Base-by-base conservation (phyloP, 2,888 invertebrate genomes). In the Eristalis arbustorum region DNA sequence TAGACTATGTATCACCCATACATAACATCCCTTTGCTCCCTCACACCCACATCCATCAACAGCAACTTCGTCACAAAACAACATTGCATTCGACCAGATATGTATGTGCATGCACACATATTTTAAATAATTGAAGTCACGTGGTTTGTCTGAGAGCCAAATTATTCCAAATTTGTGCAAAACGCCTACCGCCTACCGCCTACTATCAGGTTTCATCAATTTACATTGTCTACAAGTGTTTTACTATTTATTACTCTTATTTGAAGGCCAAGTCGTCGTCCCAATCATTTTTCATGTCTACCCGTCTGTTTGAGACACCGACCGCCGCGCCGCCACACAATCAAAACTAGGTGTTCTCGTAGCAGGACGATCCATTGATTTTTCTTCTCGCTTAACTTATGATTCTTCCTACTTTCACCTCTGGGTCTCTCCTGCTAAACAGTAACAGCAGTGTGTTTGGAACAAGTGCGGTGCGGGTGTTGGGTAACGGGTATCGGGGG, bases 361-460 rank as follows among this genome's bases (percentile, higher is more conserved):
- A 42, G 34, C 28, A 57, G 59, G 25, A 66, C 57, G 63, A 81
- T 67, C 69, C 82, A 87, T 82, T 82, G 82, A 87, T 82, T 82
- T 82, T 85, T 71, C 62, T 62, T 82, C 78, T 74, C 74, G 62
- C 69, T 71, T 82, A 87, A 82, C 69, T 82, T 63, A 78, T 82
- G 61, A 49, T 56, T 63, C 82, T 78, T 75, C 74, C 77, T 49
- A 67, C 82, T 82, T 87, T 82, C 85, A 82, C 76, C 73, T 82
- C 81, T 69, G 59, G 74, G 61, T 23, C 6, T 23, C 6, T 40
- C 63, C 59, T 28, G 68, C 73, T 75, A 14, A 77, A 73, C 61
- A 63, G 37, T 63, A 23, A 59, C 31, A 8, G 2, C 25, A 14
- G 59, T 1, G 77, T 73, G 57, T 62, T 63, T 23, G 61, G 62